phyloP scores from a whole-genome alignment of 2,888 invertebrate genomes.

The Eurois occulta region DNA sequence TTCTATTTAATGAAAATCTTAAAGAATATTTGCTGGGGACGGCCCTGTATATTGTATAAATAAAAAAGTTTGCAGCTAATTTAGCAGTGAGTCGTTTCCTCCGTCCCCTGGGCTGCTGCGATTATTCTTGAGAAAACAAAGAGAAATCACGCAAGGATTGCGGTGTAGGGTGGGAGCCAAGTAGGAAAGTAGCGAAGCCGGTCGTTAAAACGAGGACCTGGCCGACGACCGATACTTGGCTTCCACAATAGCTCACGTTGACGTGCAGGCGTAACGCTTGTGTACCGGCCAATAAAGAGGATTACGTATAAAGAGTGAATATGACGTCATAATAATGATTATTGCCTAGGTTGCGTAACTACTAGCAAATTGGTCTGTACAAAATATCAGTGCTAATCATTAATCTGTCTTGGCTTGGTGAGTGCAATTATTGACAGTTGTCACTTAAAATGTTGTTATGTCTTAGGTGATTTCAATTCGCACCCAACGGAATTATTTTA shows the following conservation, averaged over 20 bases:
- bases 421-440: too few relatives aligned
- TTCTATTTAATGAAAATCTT: slow-evolving; percentile 62
- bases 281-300: slow-evolving; percentile 49
- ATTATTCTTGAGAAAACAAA: slow-evolving; percentile 75
- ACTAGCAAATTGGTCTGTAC: not conserved
- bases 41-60: slow-evolving; percentile 66
- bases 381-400: slow-evolving; percentile 30
- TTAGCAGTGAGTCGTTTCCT: slow-evolving; percentile 67
- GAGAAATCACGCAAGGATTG: slow-evolving; percentile 71
- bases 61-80: slow-evolving; percentile 73
- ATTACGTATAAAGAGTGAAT: slow-evolving; percentile 18
- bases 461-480: too few relatives aligned
- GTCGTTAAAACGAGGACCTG: slow-evolving; percentile 73
- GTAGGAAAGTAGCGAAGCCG: slow-evolving; percentile 73
- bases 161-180: slow-evolving; percentile 68
- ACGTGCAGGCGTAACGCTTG: slow-evolving; percentile 35
- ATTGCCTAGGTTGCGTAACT: not conserved
- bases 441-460: too few relatives aligned
- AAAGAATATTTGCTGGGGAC: slow-evolving; percentile 62
- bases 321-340: slow-evolving; percentile 9
- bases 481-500: too few relatives aligned
- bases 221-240: slow-evolving; percentile 71
- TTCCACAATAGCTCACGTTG: slow-evolving; percentile 64
- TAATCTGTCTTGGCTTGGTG: not conserved
- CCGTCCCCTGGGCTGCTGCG: slow-evolving; percentile 67